Evolutionary conservation across 2,888 invertebrate genomes (phyloP).

Genomic region (Ashinkailepas kermadecensis): DNA sequence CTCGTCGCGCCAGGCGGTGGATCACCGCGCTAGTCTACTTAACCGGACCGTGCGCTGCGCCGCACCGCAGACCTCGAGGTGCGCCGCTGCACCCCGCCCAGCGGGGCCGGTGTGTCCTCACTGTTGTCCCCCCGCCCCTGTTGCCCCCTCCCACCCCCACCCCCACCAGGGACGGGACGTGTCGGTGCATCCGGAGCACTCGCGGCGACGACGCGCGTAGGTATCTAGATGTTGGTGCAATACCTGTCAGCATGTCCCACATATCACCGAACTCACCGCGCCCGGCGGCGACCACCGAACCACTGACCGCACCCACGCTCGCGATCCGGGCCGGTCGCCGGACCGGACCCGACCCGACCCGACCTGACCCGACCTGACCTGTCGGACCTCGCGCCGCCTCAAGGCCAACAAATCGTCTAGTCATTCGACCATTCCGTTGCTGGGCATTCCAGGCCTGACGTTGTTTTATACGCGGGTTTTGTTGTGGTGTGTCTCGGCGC

Average conservation of each 20-base stretch:
- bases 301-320: too few relatives aligned
- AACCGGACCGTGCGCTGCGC: not conserved
- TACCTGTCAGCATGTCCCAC: conserved; percentile 16
- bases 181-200: not conserved
- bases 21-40: not conserved
- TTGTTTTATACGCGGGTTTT: conserved; percentile 17
- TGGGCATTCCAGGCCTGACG: not conserved
- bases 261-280: conserved; percentile 3
- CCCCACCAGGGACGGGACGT: not conserved
- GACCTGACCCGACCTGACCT: conserved; percentile 1
- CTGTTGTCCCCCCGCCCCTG: not conserved
- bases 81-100: not conserved
- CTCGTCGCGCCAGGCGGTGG: not conserved
- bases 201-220: not conserved
- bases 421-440: conserved; percentile 8
- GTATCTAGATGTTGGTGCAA: conserved; percentile 21
- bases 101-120: not conserved
- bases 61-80: not conserved
- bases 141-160: too few relatives aligned
- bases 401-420: conserved; percentile 22
- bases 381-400: not conserved
- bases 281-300: not conserved
- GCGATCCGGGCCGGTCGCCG: too few relatives aligned
- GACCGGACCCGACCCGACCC: not conserved
- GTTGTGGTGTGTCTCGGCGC: not conserved